phyloP scores from a whole-genome alignment of 1,140 invertebrate species.

The Leptinotarsa texana region DNA sequence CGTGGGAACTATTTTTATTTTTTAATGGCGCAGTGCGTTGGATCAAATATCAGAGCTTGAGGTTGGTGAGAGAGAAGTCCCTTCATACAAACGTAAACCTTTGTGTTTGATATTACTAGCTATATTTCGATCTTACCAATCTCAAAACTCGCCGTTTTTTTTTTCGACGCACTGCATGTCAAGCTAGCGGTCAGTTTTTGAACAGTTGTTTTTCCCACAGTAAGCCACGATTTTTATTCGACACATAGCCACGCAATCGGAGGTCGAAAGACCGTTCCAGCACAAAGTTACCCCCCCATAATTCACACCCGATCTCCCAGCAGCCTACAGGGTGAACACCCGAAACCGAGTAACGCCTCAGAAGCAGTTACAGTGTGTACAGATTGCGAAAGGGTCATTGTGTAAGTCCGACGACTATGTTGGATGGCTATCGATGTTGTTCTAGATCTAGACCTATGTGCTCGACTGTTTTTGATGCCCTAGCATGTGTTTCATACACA shows the following conservation, averaged over 20 bases:
- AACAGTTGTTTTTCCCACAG: slow-evolving; percentile 32
- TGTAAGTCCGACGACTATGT: slow-evolving; percentile 67
- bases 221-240: slow-evolving; percentile 64
- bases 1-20: neutral
- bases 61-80: neutral
- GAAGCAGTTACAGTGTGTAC: slow-evolving; percentile 67
- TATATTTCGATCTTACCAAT: too few relatives aligned
- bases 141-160: too few relatives aligned
- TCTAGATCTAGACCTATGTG: slow-evolving; percentile 21
- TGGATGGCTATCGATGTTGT: neutral
- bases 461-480: neutral
- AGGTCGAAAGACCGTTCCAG: slow-evolving; percentile 56
- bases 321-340: slow-evolving; percentile 47
- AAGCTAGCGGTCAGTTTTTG: neutral
- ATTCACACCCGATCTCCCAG: slow-evolving; percentile 54
- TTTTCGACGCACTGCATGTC: neutral
- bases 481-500: neutral
- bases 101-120: too few relatives aligned
- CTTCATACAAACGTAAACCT: too few relatives aligned
- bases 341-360: slow-evolving; percentile 42
- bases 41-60: neutral
- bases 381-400: slow-evolving; percentile 74
- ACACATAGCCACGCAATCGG: slow-evolving; percentile 67
- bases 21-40: neutral
- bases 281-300: slow-evolving; percentile 34